These are phyloP conservation scores for Vanessa atalanta DNA, from an alignment of 1,140 invertebrate genomes.

Conservation along the genomic window DNA sequence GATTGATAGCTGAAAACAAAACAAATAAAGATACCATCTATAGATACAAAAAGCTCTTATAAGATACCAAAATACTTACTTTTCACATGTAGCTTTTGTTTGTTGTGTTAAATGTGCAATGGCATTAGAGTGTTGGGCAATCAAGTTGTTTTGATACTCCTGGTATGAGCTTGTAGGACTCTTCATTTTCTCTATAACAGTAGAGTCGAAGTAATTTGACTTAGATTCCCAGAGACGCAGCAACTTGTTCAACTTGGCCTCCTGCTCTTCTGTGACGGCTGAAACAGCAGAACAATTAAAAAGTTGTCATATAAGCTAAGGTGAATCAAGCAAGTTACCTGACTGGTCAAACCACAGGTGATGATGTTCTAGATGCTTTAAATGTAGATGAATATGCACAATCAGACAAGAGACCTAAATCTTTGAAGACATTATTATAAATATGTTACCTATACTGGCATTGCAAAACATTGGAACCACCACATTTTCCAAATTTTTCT, in stretches of 20 bases:
- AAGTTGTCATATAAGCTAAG: slow-evolving; percentile 58
- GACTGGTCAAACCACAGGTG: slow-evolving; percentile 70
- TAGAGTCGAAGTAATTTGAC: slow-evolving; percentile 94
- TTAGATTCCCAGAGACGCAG: slow-evolving; percentile 97
- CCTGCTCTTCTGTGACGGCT: slow-evolving; percentile 92
- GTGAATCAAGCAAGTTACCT: slow-evolving; percentile 74
- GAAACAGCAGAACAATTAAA: slow-evolving; percentile 77
- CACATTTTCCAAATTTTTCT: slow-evolving; percentile 94
- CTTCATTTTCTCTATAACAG: slow-evolving; percentile 92
- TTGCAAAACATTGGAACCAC: slow-evolving; percentile 98
- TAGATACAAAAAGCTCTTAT: neutral
- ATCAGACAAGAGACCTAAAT: slow-evolving; percentile 72
- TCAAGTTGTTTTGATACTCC: slow-evolving; percentile 91
- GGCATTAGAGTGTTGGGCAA: slow-evolving; percentile 88
- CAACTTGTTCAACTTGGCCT: slow-evolving; percentile 94
- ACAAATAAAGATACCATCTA: slow-evolving; percentile 23
- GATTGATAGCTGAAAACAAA: slow-evolving; percentile 86
- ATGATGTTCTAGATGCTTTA: slow-evolving; percentile 66
- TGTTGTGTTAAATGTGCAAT: slow-evolving; percentile 88
- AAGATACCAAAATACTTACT: slow-evolving; percentile 70
- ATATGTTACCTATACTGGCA: slow-evolving; percentile 86
- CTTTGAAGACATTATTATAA: slow-evolving; percentile 78
- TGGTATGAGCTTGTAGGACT: slow-evolving; percentile 89
- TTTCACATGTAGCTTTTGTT: slow-evolving; percentile 89
- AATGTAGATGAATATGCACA: slow-evolving; percentile 67